Base-by-base conservation (phyloP, 2,797 vertebrate species). In the Champsocephalus gunnari region DNA sequence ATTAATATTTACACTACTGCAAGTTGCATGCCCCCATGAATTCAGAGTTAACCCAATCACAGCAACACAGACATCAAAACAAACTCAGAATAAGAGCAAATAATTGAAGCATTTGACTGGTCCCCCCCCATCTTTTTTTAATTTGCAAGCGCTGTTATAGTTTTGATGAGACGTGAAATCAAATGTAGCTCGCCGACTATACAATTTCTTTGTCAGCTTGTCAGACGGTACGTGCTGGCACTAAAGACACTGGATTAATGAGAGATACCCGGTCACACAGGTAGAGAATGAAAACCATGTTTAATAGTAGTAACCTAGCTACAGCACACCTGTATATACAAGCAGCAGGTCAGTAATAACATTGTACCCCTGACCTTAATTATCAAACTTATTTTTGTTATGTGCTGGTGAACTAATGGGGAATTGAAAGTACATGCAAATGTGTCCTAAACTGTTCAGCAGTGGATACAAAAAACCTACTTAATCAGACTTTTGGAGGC, bases 1-100 rank as follows among this genome's bases (percentile, higher is more conserved):
- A 63, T 70, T 89, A 79, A 78, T 75, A 76, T 82, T 82, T 79
- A 81, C 71, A 82, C 44, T 56, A 50, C 48, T 61, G 59, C 55
- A 53, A 68, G 57, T 63, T 70, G 50, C 61, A 16, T 62, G 13
- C 45, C 60, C 17, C 57, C 16, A 41, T 72, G 54, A 54, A 76
- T 66, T 64, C 44, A 44, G 13, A 71, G 49, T 69, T 82, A 62
- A 66, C 34, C 53, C 53, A 75, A 47, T 76, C 51, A 66, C 14
- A 65, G 24, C 60, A 54, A 54, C 70, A 66, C 9, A 51, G 13
- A 59, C 56, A 69, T 66, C 4, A 14, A 50, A 50, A 75, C 58
- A 71, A 68, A 75, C 34, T 64, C 24, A 43, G 73, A 72, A 70
- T 73, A 48, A 17, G 19, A n/a, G 45, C 32, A 62, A 64, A 61